Percentiles rank a stretch among this genome's conserved stretches.
Evolutionary conservation across 2,888 invertebrate genomes (phyloP).

Genomic region (Drosophila atripex): DNA sequence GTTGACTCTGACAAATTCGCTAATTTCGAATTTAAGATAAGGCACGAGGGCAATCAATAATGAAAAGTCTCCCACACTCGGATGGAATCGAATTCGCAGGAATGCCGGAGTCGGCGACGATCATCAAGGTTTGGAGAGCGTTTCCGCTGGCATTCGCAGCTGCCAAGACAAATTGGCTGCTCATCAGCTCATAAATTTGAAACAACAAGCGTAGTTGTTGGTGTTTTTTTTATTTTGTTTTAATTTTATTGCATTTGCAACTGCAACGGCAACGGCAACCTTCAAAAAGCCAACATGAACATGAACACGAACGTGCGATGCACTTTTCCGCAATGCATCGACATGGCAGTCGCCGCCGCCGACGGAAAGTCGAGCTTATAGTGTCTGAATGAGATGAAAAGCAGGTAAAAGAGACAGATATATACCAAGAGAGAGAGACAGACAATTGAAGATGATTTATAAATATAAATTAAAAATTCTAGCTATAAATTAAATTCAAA

Average conservation of each 20-base stretch:
- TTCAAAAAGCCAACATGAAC: constrained; percentile 61
- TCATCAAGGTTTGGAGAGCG: constrained; percentile 47
- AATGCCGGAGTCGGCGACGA: constrained; percentile 16
- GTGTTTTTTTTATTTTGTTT: constrained; percentile 31
- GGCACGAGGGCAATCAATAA: constrained; percentile 38
- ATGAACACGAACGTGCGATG: constrained; percentile 70
- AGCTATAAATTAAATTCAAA: not conserved
- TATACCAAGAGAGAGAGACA: constrained; percentile 12
- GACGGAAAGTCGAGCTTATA: constrained; percentile 41
- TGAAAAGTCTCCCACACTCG: constrained; percentile 33
- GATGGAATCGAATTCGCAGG: constrained; percentile 5
- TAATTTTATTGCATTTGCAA: constrained; percentile 40
- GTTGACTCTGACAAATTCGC: constrained; percentile 41
- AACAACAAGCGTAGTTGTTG: constrained; percentile 35
- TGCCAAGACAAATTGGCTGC: constrained; percentile 54
- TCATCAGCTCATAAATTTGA: constrained; percentile 55
- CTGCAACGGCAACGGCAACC: constrained; percentile 50
- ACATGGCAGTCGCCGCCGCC: constrained; percentile 47
- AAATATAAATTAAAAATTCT: not conserved
- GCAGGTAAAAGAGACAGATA: constrained; percentile 6
- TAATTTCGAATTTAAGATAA: constrained; percentile 42
- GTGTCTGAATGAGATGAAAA: constrained; percentile 11
- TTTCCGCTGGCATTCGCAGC: constrained; percentile 52
- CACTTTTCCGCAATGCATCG: constrained; percentile 72
- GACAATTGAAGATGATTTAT: constrained; percentile 15